These are phyloP conservation scores for Moxostoma hubbsi DNA, from an alignment of 2,797 vertebrate genomes.

Conservation along the genomic window DNA sequence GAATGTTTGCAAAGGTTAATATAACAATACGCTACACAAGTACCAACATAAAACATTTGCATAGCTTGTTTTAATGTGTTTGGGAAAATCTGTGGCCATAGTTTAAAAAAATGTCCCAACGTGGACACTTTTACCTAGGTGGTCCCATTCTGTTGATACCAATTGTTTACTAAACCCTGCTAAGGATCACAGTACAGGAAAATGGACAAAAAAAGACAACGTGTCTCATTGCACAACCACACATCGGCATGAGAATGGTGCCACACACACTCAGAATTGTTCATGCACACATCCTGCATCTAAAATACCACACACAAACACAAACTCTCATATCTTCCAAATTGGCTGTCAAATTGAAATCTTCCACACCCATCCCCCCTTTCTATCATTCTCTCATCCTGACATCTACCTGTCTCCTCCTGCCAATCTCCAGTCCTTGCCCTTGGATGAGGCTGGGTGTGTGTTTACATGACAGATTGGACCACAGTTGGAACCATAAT, in stretches of 20 bases:
- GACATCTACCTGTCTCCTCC: constrained; percentile 60
- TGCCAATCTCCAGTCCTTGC: constrained; percentile 66
- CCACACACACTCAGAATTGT: constrained; percentile 37
- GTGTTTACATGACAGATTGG: constrained; percentile 84
- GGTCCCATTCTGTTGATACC: constrained; percentile 78
- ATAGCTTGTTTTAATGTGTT: constrained; percentile 83
- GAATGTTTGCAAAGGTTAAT: constrained; percentile 79
- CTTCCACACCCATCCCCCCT: constrained; percentile 62
- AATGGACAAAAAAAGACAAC: constrained; percentile 69
- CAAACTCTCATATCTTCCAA: not conserved
- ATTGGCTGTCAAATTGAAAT: constrained; percentile 43
- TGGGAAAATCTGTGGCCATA: constrained; percentile 73
- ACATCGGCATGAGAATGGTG: constrained; percentile 50
- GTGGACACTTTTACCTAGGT: constrained; percentile 83
- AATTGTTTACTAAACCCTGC: constrained; percentile 76
- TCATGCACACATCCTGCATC: constrained; percentile 33
- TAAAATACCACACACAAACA: constrained; percentile 29
- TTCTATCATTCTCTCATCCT: constrained; percentile 57
- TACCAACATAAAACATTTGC: constrained; percentile 80
- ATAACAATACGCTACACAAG: constrained; percentile 76
- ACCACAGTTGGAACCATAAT: constrained; percentile 82
- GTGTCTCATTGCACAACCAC: constrained; percentile 72
- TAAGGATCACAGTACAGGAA: constrained; percentile 69
- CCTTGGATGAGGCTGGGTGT: constrained; percentile 68
- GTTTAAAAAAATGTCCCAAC: constrained; percentile 77